Evolutionary conservation across 2,113 vertebrate genomes (phyloP), one percentile per base, ranked within the genome.

Genomic region (Seriola dumerili): DNA sequence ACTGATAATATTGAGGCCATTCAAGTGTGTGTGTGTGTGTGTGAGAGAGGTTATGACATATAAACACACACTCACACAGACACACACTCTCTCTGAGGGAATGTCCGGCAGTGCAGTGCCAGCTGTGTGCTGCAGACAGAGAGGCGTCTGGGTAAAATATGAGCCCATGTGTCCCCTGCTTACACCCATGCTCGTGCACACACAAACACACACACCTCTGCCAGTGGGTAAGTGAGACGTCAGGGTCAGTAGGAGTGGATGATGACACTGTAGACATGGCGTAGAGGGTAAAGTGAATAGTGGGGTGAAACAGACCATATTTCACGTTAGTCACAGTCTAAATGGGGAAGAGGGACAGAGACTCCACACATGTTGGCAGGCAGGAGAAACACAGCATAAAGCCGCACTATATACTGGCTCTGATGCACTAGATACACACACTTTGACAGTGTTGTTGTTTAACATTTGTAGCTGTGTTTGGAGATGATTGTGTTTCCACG

Each of bases 101-200:
- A 93, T 93, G 92, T 92, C 87, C 80, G 21, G 80, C 84, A 77
- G 84, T 72, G 83, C 85, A 70, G 78, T 72, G 82, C 88, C 87
- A 92, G 93, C 89, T 90, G 80, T 80, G 84, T 73, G 73, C 80
- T 82, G 89, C 89, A 95, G 94, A 94, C 94, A 91, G 90, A 46
- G 78, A 89, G 95, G 95, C 94, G 94, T 94, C 95, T 85, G 86
- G 72, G 71, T 93, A 93, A 93, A 93, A 94, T 90, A 93, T 81
- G 91, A 95, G 86, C 91, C 89, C 40, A n/a, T 88, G 85, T 83
- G 78, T 84, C 80, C 66, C 78, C 52, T 50, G 44, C 46, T 40
- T 69, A 72, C 61, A 70, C 70, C 10, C 65, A 63, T 38, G 50
- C 55, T 62, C 42, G 36, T 58, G 59, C 71, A 71, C 81, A 78